Evolutionary conservation across 1,140 invertebrate species (phyloP).

Genomic region (Lysiphlebus fabarum): DNA sequence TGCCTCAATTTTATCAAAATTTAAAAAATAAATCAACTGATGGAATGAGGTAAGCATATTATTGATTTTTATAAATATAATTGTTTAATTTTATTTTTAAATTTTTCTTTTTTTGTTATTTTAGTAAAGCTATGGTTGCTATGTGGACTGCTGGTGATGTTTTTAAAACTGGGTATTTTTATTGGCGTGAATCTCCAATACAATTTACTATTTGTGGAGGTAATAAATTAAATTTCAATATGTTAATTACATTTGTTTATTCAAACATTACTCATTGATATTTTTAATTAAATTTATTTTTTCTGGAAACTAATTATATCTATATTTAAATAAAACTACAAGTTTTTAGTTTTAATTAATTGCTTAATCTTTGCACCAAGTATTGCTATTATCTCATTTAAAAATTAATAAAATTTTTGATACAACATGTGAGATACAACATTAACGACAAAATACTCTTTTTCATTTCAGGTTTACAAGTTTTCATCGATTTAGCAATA

Average conservation of each 20-base stretch:
- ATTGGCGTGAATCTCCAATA: slow-evolving; percentile 80
- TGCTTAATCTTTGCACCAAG: no score
- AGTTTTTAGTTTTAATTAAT: no score
- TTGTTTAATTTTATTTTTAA: neutral
- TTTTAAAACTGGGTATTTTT: slow-evolving; percentile 96
- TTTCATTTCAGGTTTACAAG: slow-evolving; percentile 65
- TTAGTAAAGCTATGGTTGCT: slow-evolving; percentile 85
- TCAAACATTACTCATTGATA: no score
- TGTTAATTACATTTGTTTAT: no score
- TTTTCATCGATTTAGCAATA: slow-evolving; percentile 80
- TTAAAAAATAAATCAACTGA: slow-evolving; percentile 85
- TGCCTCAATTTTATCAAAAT: slow-evolving; percentile 90
- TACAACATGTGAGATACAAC: no score
- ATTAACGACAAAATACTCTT: no score
- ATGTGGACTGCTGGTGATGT: slow-evolving; percentile 95
- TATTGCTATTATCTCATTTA: no score
- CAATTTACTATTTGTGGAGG: slow-evolving; percentile 96
- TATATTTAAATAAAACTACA: no score
- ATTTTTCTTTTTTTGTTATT: slow-evolving; percentile 39
- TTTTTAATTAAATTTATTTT: no score
- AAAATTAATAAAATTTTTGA: no score
- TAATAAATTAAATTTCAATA: no score
- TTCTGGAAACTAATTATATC: no score
- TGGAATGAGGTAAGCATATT: slow-evolving; percentile 85
- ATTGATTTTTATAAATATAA: slow-evolving; percentile 11